These are phyloP conservation scores for Orthonyx spaldingii DNA, from an alignment of 2,113 vertebrate genomes.

Conservation along the genomic window DNA sequence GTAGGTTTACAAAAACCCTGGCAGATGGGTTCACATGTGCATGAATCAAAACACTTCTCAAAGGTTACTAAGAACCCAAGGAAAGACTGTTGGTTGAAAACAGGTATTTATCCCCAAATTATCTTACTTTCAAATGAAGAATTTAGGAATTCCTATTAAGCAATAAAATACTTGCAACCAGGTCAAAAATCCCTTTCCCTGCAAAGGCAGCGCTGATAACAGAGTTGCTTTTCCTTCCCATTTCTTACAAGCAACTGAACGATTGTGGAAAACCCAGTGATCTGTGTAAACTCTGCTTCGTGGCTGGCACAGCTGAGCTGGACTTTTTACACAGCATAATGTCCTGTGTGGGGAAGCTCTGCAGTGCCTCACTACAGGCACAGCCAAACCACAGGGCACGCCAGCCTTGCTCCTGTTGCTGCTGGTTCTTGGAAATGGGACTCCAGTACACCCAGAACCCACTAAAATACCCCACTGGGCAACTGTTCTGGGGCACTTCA, in stretches of 20 bases:
- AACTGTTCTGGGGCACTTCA: neutral
- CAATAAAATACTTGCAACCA: neutral
- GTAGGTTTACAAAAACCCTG: neutral
- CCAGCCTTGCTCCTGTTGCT: neutral
- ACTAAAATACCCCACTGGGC: neutral
- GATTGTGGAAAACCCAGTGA: neutral
- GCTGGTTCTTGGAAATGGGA: neutral
- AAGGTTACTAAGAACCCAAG: neutral
- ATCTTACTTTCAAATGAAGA: neutral
- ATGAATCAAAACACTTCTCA: neutral
- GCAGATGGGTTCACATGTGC: fast-evolving
- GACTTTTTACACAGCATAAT: neutral
- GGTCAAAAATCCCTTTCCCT: neutral
- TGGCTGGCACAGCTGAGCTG: neutral
- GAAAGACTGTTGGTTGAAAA: neutral
- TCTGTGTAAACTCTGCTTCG: neutral
- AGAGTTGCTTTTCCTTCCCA: neutral
- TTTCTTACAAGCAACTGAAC: neutral
- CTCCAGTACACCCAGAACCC: neutral
- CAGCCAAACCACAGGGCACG: neutral
- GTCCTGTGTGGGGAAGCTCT: neutral
- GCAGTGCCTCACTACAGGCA: neutral
- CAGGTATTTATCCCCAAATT: neutral
- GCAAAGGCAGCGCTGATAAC: neutral
- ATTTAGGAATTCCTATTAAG: neutral